Conservation (phyloP, 1,140 invertebrate genomes). For the Anagrus nilaparvatae region DNA sequence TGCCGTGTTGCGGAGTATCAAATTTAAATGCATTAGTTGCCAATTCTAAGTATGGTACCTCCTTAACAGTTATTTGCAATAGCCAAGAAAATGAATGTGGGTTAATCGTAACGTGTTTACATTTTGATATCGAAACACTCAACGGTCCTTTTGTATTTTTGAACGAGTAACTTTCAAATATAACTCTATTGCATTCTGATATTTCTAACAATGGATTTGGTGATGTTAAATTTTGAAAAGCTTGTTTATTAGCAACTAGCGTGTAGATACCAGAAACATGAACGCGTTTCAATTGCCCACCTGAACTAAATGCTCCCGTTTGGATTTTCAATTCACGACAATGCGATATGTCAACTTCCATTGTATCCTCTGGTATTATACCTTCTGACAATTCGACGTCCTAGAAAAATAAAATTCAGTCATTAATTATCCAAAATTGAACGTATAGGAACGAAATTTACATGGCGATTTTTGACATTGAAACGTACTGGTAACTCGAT, state of each 20-base stretch:
- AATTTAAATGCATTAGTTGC: constrained; percentile 51
- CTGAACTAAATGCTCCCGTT: constrained; percentile 38
- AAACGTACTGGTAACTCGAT: no score
- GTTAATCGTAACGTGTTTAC: constrained; percentile 47
- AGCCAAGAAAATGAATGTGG: constrained; percentile 54
- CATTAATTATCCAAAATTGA: no score
- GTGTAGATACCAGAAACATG: constrained; percentile 39
- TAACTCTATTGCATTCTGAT: constrained; percentile 41
- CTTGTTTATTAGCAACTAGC: constrained; percentile 42
- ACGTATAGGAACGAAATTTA: no score
- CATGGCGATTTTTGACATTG: no score
- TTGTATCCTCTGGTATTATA: constrained; percentile 41
- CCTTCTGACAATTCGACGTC: constrained; percentile 42
- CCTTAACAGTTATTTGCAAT: constrained; percentile 45
- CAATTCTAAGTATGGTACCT: constrained; percentile 45
- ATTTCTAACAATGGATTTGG: constrained; percentile 44
- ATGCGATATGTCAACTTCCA: constrained; percentile 48
- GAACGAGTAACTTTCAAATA: constrained; percentile 46
- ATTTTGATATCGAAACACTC: constrained; percentile 45
- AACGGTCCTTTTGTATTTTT: constrained; percentile 48
- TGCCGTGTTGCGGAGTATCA: constrained; percentile 42
- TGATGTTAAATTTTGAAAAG: constrained; percentile 45
- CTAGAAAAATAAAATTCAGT: constrained; percentile 37
- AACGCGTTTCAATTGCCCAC: constrained; percentile 37
- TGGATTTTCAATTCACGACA: constrained; percentile 48